A percentile compares a stretch with the other conserved stretches of the same genome.
These are phyloP conservation scores for Scartelaos histophorus DNA, from an alignment of 2,113 vertebrate species.

Conservation along the genomic window DNA sequence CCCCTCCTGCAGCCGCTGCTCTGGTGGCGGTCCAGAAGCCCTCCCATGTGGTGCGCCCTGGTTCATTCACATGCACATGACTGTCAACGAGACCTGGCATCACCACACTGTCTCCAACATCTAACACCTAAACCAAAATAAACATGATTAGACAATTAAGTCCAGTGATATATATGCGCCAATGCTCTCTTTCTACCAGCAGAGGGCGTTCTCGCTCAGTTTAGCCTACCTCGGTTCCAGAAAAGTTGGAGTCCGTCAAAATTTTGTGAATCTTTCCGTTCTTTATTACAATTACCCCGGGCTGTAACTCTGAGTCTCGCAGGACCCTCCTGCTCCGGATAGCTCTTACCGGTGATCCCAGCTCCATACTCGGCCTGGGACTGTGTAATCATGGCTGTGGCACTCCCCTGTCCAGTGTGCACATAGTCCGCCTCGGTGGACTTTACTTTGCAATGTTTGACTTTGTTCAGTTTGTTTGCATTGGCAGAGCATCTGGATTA, in stretches of 20 bases:
- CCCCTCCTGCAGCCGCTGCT: constrained; percentile 83
- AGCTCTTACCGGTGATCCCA: constrained; percentile 64
- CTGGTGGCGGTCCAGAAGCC: constrained; percentile 80
- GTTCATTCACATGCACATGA: constrained; percentile 84
- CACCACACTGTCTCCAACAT: constrained; percentile 80
- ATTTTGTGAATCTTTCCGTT: constrained; percentile 76
- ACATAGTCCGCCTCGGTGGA: constrained; percentile 16
- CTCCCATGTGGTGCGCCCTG: constrained; percentile 80
- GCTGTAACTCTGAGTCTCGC: constrained; percentile 57
- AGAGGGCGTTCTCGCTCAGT: not conserved
- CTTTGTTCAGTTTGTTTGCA: not conserved
- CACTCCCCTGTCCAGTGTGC: constrained; percentile 10
- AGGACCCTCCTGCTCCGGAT: constrained; percentile 78
- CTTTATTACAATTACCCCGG: constrained; percentile 75
- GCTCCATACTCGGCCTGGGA: constrained; percentile 60
- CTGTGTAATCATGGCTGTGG: not conserved
- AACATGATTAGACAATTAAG: not conserved
- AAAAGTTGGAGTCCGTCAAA: constrained; percentile 28
- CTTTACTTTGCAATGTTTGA: constrained; percentile 5
- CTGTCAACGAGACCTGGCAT: constrained; percentile 84
- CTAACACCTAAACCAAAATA: constrained; percentile 70
- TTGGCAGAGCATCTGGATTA: not conserved
- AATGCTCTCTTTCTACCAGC: not conserved
- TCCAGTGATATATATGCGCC: too few species aligned
- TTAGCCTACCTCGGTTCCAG: constrained; percentile 24